Conservation (phyloP, 2,888 invertebrate genomes). For the Hemistola chrysoprasaria region DNA sequence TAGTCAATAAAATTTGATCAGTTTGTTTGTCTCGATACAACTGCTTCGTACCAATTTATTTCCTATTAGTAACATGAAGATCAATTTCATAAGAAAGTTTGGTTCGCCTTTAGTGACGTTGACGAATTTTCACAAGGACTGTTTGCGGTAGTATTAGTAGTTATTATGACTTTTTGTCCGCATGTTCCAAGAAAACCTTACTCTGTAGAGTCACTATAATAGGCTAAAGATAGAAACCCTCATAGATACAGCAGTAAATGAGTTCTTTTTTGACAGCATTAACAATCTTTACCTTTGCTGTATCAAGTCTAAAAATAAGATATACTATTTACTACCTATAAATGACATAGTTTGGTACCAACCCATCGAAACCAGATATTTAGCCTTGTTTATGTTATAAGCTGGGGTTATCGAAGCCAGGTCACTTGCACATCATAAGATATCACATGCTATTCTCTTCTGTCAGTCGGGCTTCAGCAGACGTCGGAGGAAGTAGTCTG, state of each 20-base stretch:
- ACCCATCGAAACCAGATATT: conserved; percentile 23
- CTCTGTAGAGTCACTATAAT: too few species aligned
- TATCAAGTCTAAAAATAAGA: not conserved
- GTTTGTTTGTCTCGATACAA: conserved; percentile 14
- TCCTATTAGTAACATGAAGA: conserved; percentile 4
- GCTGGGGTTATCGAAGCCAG: conserved; percentile 56
- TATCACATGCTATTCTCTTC: conserved; percentile 11
- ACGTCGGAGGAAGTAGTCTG: conserved; percentile 49
- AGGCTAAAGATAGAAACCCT: too few species aligned
- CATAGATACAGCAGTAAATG: too few species aligned
- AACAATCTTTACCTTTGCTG: too few species aligned
- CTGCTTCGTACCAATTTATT: conserved; percentile 1
- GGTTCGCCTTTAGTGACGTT: conserved; percentile 6
- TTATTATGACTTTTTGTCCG: too few species aligned
- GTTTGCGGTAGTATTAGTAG: conserved; percentile 43
- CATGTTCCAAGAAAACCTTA: too few species aligned
- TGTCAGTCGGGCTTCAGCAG: conserved; percentile 43
- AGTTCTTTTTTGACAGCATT: too few species aligned
- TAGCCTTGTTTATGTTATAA: conserved; percentile 20
- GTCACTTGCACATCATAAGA: conserved; percentile 29
- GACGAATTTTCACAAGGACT: conserved; percentile 38
- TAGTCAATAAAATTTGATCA: conserved; percentile 5
- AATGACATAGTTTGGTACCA: conserved; percentile 7
- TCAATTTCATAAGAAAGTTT: conserved; percentile 18
- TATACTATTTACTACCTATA: not conserved